Evolutionary conservation across 1,140 invertebrate species (phyloP).

Genomic region (Episyrphus balteatus): DNA sequence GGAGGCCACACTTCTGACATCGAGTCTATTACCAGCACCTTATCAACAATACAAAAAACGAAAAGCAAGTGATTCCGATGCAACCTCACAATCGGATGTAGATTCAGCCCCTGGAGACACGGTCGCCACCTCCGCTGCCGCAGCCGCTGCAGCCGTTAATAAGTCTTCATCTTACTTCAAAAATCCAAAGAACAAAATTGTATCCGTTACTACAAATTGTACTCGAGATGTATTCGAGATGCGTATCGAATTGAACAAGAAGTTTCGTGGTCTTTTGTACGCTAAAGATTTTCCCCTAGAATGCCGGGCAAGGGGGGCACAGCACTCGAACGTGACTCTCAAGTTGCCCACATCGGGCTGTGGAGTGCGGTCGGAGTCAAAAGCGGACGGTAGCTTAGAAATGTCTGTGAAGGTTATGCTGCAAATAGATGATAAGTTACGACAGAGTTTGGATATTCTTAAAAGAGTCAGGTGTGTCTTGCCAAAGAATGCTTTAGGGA

Average conservation of each 20-base stretch:
- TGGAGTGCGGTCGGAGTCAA: constrained; percentile 45
- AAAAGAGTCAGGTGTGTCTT: constrained; percentile 44
- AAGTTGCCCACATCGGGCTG: constrained; percentile 56
- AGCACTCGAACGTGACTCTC: constrained; percentile 39
- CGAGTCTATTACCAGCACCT: constrained; percentile 1
- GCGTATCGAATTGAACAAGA: constrained; percentile 43
- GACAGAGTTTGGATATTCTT: constrained; percentile 57
- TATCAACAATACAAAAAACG: neutral
- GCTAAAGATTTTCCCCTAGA: constrained; percentile 58
- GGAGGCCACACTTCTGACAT: constrained; percentile 7
- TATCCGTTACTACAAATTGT: constrained; percentile 40
- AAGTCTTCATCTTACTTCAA: too few species aligned
- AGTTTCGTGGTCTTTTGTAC: constrained; percentile 57
- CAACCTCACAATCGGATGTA: neutral
- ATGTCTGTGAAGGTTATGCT: constrained; percentile 53
- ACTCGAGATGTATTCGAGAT: constrained; percentile 44
- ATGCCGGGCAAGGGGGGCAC: constrained; percentile 43
- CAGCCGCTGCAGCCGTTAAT: too few species aligned
- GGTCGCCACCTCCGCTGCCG: neutral
- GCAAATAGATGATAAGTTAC: constrained; percentile 57
- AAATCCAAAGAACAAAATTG: constrained; percentile 5
- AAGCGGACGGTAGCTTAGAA: constrained; percentile 41
- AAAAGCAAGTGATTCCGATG: neutral
- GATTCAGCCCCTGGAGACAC: neutral
- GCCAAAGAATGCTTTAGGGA: constrained; percentile 26